Percentiles rank a stretch among this genome's conserved stretches.
phyloP scores from a whole-genome alignment of 1,140 invertebrate genomes.

The Sitophilus oryzae region DNA sequence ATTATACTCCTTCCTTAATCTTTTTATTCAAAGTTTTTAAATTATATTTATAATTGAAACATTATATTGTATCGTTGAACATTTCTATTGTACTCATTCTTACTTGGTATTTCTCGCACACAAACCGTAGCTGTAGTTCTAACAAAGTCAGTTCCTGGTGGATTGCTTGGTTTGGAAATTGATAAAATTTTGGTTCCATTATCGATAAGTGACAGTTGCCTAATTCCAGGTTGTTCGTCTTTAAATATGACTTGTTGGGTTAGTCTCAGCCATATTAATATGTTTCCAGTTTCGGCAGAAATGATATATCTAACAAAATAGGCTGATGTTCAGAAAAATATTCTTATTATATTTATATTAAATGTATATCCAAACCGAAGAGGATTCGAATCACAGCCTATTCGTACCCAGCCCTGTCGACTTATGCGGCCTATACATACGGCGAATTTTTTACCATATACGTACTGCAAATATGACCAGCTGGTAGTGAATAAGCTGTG shows the following conservation, averaged over 20 bases:
- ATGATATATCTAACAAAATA: conserved; percentile 66
- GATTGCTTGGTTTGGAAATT: conserved; percentile 64
- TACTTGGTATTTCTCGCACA: conserved; percentile 66
- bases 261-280: conserved; percentile 87
- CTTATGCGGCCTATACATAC: no score
- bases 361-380: no score
- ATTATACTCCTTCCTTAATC: no score
- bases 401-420: no score
- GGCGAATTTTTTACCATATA: no score
- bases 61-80: neutral
- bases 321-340: no score
- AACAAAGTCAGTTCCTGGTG: conserved; percentile 52
- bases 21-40: no score
- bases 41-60: no score
- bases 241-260: conserved; percentile 78
- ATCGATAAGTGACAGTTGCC: conserved; percentile 79
- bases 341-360: no score
- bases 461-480: no score
- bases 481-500: no score
- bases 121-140: conserved; percentile 60
- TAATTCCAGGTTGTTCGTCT: conserved; percentile 77
- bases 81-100: conserved; percentile 11
- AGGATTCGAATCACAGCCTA: no score
- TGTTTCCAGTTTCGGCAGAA: conserved; percentile 86
- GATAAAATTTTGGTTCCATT: conserved; percentile 78